A percentile compares a stretch with the other conserved stretches of the same genome.
Conservation (phyloP, 2,888 invertebrate genomes). For the Melinaea menophilus region DNA sequence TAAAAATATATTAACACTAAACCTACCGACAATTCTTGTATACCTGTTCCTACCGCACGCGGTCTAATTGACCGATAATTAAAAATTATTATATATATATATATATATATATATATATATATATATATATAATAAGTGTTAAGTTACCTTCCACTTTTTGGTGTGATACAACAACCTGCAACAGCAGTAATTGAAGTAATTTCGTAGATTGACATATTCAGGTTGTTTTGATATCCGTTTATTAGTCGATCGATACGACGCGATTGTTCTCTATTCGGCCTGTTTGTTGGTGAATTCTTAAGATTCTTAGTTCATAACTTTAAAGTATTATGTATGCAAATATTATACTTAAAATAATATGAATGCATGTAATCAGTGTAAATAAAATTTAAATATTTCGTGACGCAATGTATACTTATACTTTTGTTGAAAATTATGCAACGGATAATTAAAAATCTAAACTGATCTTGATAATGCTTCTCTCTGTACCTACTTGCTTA, state of each 20-base stretch:
- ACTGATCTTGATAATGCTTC: conserved; percentile 22
- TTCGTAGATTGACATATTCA: conserved; percentile 1
- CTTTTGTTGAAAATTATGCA: conserved; percentile 15
- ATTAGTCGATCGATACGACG: background rate
- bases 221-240: conserved; percentile 3
- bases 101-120: too few species aligned
- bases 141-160: background rate
- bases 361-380: too few species aligned
- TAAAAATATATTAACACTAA: too few species aligned
- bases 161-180: background rate
- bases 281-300: conserved; percentile 1
- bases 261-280: background rate
- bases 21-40: too few species aligned
- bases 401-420: too few species aligned
- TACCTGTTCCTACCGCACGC: too few species aligned
- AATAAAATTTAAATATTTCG: too few species aligned
- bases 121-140: background rate
- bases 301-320: background rate
- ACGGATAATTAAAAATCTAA: conserved; percentile 27
- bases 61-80: too few species aligned
- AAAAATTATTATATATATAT: too few species aligned
- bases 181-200: background rate
- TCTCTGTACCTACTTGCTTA: conserved; percentile 19
- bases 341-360: background rate
- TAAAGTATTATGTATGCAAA: background rate